Base-by-base conservation (phyloP, 2,797 vertebrate species). In the Rhynchotus rufescens region DNA sequence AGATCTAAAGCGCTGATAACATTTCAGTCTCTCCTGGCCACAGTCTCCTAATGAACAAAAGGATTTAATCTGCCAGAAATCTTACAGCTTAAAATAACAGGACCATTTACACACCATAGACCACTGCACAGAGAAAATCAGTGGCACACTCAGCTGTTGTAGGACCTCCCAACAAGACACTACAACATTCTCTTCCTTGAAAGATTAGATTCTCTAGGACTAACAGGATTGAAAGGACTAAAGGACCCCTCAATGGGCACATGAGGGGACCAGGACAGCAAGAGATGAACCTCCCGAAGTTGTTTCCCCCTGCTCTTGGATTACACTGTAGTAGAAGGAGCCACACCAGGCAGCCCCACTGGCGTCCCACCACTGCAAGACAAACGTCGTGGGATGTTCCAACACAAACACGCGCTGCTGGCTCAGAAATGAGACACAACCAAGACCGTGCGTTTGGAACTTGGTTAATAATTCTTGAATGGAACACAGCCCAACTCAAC, bases 371-470 rank as follows among this genome's bases (percentile, higher is more conserved):
- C 68, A 74, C 83, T 54, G 72, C 72, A 86, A 92, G 45, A 92
- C 80, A 91, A 94, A 94, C 57, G 78, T 67, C 89, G 65, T 42
- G 65, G 93, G 64, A 89, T 86, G 91, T 3, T 95, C 92, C 91
- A 93, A 92, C 69, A 89, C 72, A 95, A 94, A 93, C 83, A 93
- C 0, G 1, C 36, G 91, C 57, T 65, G 34, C 81, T 96, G 93
- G 94, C 94, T 94, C 61, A 89, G 74, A 88, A 94, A 82, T 93
- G 83, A 96, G 92, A 95, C 92, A 95, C 90, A 95, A 93, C 65
- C 92, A 95, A 96, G 89, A 95, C 67, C 84, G 77, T 80, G 83
- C 89, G 21, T 88, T 92, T 95, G 92, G 89, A 95, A 88, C 85
- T 76, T 54, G 34, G 85, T 92, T 96, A 91, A 74, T 92, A 94